Conservation (phyloP, 2,113 vertebrate genomes). For the Gallinago jamesoni region DNA sequence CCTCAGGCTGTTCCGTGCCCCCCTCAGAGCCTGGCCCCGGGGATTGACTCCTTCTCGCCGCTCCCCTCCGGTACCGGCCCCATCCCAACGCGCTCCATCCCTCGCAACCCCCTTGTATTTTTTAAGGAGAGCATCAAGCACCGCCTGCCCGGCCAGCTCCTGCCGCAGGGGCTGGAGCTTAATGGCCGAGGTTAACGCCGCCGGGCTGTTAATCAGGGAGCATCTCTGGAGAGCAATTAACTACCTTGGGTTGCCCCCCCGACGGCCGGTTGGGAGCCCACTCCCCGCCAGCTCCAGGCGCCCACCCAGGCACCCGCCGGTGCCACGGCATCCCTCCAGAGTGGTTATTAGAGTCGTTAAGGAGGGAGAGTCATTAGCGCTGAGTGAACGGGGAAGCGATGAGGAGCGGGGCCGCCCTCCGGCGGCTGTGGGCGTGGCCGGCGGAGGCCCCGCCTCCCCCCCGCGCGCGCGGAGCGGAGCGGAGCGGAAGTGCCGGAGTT, state of each 20-base stretch:
- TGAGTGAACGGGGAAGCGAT: too few relatives aligned
- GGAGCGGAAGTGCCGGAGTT: conserved; percentile 77
- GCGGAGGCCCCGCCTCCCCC: background rate
- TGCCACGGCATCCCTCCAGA: background rate
- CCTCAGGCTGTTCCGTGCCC: background rate
- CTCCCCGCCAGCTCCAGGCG: background rate
- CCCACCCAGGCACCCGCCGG: background rate
- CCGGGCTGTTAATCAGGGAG: background rate
- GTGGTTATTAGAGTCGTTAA: background rate
- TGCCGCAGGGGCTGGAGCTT: background rate
- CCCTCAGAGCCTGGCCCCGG: background rate
- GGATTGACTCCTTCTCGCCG: background rate
- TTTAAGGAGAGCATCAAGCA: background rate
- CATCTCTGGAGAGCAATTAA: background rate
- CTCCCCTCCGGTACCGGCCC: background rate
- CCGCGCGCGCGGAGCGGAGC: background rate
- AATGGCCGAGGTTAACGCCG: background rate
- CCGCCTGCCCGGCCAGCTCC: background rate
- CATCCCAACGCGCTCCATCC: background rate
- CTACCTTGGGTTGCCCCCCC: background rate
- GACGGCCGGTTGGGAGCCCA: background rate
- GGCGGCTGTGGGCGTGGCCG: background rate
- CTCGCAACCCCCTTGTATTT: background rate
- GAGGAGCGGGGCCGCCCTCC: background rate
- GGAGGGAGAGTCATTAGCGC: background rate